Conservation (phyloP, 2,797 vertebrate species). For the Tokudaia muenninki region DNA sequence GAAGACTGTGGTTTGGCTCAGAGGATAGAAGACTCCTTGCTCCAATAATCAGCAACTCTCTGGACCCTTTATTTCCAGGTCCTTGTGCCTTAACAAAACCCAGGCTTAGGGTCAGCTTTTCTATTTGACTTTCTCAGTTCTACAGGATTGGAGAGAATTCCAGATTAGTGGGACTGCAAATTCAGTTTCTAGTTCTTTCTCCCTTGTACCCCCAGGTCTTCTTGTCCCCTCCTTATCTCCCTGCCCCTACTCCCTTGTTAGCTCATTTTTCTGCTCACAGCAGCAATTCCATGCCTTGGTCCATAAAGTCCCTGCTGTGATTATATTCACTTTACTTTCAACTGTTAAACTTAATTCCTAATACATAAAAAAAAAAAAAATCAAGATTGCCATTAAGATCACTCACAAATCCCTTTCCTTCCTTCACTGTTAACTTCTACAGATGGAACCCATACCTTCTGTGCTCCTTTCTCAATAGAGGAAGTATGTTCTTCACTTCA, state of each 20-base stretch:
- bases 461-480: neutral
- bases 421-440: neutral
- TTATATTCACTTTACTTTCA: constrained; percentile 32
- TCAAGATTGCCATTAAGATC: constrained; percentile 4
- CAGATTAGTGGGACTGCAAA: neutral
- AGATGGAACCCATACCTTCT: neutral
- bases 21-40: neutral
- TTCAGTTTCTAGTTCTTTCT: neutral
- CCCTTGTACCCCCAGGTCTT: neutral
- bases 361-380: neutral
- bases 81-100: neutral
- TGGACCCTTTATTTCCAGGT: constrained; percentile 16
- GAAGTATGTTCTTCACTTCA: constrained; percentile 14
- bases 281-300: constrained; percentile 16
- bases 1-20: neutral
- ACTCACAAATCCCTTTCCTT: neutral
- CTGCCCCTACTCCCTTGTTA: neutral
- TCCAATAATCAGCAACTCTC: neutral
- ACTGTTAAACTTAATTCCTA: constrained; percentile 16
- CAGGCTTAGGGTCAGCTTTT: neutral
- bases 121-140: neutral
- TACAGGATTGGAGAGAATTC: neutral
- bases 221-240: neutral
- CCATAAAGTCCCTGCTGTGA: neutral
- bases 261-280: constrained; percentile 30